Evolutionary conservation across 2,797 vertebrate species (phyloP).

Genomic region (Spinus olivaceus): DNA sequence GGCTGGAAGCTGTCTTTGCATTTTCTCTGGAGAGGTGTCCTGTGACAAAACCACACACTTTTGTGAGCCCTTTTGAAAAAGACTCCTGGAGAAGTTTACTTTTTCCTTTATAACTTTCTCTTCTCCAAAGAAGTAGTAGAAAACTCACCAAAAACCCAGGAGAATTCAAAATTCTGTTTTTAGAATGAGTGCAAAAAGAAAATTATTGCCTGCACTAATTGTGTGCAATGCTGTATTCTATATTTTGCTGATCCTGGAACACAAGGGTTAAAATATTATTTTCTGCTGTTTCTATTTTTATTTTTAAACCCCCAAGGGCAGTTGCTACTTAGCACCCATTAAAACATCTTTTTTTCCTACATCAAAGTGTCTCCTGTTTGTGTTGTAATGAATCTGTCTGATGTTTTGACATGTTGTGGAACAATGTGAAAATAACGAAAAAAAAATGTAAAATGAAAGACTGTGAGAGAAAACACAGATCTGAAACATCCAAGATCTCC

Average conservation of each 20-base stretch:
- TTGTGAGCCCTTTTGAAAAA: not conserved
- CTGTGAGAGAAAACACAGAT: not conserved
- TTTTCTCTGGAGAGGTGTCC: not conserved
- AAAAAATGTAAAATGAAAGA: slow-evolving; percentile 4
- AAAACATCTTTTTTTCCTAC: slow-evolving; percentile 41
- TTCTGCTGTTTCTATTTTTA: slow-evolving; percentile 49
- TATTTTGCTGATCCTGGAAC: not conserved
- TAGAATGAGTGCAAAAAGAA: not conserved
- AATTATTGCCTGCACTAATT: not conserved
- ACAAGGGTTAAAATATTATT: slow-evolving; percentile 35
- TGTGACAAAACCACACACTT: not conserved
- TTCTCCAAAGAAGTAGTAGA: not conserved
- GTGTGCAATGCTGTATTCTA: fast-evolving
- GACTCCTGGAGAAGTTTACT: not conserved
- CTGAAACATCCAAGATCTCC: not conserved
- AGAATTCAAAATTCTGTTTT: not conserved
- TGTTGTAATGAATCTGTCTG: slow-evolving; percentile 38
- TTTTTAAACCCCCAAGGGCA: slow-evolving; percentile 34
- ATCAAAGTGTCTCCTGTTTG: slow-evolving; percentile 57
- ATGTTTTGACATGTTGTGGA: slow-evolving; percentile 52
- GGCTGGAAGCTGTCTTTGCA: not conserved
- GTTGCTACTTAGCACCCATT: slow-evolving; percentile 52
- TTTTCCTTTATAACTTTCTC: not conserved
- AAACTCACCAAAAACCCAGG: not conserved
- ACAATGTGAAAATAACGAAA: slow-evolving; percentile 29